A percentile compares a stretch with the other conserved stretches of the same genome.
These are phyloP conservation scores for Scalopus aquaticus DNA, from an alignment of 2,113 vertebrate species.

Conservation along the genomic window DNA sequence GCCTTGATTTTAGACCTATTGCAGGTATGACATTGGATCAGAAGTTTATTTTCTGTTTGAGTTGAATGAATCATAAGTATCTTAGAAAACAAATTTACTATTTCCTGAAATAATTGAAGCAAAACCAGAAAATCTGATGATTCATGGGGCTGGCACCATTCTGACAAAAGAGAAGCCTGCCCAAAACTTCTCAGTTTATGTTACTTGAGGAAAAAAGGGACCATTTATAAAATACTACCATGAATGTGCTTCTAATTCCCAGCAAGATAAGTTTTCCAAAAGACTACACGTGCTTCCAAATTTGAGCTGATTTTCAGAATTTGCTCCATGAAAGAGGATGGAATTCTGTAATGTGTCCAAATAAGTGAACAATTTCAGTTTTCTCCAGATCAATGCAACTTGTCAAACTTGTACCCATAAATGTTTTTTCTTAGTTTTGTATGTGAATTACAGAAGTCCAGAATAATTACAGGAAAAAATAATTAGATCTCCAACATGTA, in stretches of 20 bases:
- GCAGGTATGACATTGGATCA: not conserved
- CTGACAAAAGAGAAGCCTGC: not conserved
- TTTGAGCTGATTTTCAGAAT: slow-evolving; percentile 24
- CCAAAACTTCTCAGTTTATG: slow-evolving; percentile 19
- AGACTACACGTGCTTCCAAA: not conserved
- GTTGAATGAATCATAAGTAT: slow-evolving; percentile 30
- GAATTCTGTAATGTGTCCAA: not conserved
- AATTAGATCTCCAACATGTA: not conserved
- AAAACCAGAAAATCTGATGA: slow-evolving; percentile 53
- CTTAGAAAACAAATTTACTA: not conserved
- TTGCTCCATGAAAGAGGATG: not conserved
- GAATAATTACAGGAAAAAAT: slow-evolving; percentile 31
- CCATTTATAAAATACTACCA: not conserved
- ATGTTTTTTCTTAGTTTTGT: not conserved
- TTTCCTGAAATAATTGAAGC: slow-evolving; percentile 41
- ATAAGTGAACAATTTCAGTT: not conserved
- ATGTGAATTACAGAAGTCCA: not conserved
- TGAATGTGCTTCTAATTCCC: not conserved
- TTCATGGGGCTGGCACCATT: not conserved
- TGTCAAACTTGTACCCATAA: not conserved
- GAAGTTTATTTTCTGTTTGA: slow-evolving; percentile 46
- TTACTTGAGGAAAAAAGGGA: not conserved
- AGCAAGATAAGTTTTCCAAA: slow-evolving; percentile 27
- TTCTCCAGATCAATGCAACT: not conserved
- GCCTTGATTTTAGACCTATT: not conserved